Percentiles rank a stretch among this genome's conserved stretches.
phyloP scores from a whole-genome alignment of 2,888 invertebrate genomes.

The Pyralis farinalis region DNA sequence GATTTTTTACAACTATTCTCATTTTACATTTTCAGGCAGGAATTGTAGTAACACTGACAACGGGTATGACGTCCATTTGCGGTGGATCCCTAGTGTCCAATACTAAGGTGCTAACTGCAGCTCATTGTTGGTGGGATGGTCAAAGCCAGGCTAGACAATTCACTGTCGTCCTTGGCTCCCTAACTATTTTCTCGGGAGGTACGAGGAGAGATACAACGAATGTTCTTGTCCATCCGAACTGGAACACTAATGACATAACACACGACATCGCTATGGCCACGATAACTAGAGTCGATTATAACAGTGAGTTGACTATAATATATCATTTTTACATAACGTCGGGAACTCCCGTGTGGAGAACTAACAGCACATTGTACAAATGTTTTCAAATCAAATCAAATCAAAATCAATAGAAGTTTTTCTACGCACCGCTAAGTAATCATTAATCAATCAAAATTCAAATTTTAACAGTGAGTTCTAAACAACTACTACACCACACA shows the following conservation, averaged over 20 bases:
- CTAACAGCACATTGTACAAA: too few species aligned
- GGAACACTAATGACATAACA: conserved; percentile 42
- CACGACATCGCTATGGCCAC: conserved; percentile 57
- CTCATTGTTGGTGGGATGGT: conserved; percentile 71
- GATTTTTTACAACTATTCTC: neutral
- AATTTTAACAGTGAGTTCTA: too few species aligned
- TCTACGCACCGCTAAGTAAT: too few species aligned
- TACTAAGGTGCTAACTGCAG: conserved; percentile 57
- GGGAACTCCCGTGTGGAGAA: too few species aligned
- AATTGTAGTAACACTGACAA: conserved; percentile 44
- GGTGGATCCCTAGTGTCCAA: conserved; percentile 58
- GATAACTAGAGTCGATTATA: conserved; percentile 38
- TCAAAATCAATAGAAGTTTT: too few species aligned
- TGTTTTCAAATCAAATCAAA: too few species aligned
- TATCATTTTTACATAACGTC: too few species aligned
- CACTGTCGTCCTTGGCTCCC: conserved; percentile 58
- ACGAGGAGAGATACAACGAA: conserved; percentile 45
- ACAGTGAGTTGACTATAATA: conserved; percentile 41
- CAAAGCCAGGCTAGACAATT: conserved; percentile 45
- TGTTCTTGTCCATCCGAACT: conserved; percentile 45
- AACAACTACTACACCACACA: too few species aligned
- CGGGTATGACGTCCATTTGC: conserved; percentile 55
- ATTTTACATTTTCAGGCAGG: conserved; percentile 43
- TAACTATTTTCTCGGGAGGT: conserved; percentile 59
- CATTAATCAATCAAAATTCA: too few species aligned